Evolutionary conservation across 2,797 vertebrate species (phyloP).

Genomic region (Harpagifer antarcticus): DNA sequence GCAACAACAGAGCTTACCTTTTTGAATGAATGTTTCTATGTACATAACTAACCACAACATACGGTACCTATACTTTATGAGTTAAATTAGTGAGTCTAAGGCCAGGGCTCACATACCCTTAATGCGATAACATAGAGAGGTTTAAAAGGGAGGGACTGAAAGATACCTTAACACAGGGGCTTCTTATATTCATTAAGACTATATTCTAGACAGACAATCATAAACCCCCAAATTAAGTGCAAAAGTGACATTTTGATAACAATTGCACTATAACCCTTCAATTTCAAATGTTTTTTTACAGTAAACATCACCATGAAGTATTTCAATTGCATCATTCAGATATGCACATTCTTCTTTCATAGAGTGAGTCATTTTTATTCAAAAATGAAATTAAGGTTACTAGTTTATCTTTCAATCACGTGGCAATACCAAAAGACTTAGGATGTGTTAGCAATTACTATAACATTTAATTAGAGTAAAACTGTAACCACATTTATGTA

Average conservation of each 20-base stretch:
- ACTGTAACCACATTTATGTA: neutral
- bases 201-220: neutral
- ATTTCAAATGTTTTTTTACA: conserved; percentile 37
- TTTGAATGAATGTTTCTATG: neutral
- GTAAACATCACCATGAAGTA: conserved; percentile 28
- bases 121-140: neutral
- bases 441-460: neutral
- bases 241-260: neutral
- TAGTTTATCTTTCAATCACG: conserved; percentile 28
- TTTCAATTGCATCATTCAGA: conserved; percentile 41
- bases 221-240: neutral
- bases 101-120: too few species aligned
- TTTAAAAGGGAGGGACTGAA: neutral
- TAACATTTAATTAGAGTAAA: neutral
- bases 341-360: conserved; percentile 32
- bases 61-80: neutral
- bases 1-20: neutral
- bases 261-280: conserved; percentile 3
- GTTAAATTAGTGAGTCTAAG: neutral
- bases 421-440: conserved; percentile 4
- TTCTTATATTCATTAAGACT: neutral
- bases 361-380: conserved; percentile 29
- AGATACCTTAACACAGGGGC: neutral
- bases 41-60: neutral
- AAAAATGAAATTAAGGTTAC: conserved; percentile 28